Base-by-base conservation (phyloP, 2,888 invertebrate species). In the Esperia sulphurella region DNA sequence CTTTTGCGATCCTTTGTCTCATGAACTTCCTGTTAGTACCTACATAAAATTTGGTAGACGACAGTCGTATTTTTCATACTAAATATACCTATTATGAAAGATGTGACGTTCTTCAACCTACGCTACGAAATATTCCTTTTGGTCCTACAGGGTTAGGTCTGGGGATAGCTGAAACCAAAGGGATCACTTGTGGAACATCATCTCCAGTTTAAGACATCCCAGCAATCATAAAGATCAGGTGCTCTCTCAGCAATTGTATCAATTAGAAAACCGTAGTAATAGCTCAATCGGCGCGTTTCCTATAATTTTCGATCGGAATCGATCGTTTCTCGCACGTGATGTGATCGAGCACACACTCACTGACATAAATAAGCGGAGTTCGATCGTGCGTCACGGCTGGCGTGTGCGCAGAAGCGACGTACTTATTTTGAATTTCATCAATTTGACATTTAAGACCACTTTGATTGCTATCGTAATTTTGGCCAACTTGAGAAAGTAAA, bases 231-330 rank as follows among this genome's bases (percentile, higher is more conserved):
- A 39, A 39, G 39, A 13, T 39, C 37, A 37, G 14, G n/a, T 39
- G 14, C 14, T 13, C 39, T 13, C 39, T 14, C 28, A 30, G 45
- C 43, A 45, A 56, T 61, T 56, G 54, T 51, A 52, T 52, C 55
- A 48, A 60, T 67, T 67, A 63, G 63, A 67, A 63, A 67, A 56
- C 59, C 50, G 57, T 53, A 48, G 33, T 49, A 40, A 40, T 45
- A 39, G n/a, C 13, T 43, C 30, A 41, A 59, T 60, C 56, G 52
- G 49, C 49, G 50, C 55, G 57, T 57, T 63, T 65, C 61, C 60
- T 59, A 55, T 54, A 58, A 48, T 59, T 58, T 63, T 53, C 54
- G 55, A 55, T 53, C 54, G 55, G 54, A 59, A 54, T 55, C 57
- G 53, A 57, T 58, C 53, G 50, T 50, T 48, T 30, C 30, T 42